phyloP scores from a whole-genome alignment of 2,113 vertebrate species.

The Ceuthmochares aereus region DNA sequence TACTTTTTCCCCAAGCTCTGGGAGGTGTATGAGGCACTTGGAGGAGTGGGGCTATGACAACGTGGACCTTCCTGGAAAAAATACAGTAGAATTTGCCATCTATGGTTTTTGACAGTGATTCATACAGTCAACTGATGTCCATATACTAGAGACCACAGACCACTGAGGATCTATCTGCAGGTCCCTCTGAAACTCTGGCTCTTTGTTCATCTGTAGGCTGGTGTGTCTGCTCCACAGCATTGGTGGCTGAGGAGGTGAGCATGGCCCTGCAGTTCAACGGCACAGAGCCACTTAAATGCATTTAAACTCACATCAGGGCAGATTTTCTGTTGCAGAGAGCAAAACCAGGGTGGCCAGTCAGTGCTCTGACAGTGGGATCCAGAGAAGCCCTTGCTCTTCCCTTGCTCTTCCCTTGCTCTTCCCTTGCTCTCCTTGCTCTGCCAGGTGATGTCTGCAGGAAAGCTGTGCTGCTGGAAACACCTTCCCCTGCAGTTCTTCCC shows the following conservation, averaged over 20 bases:
- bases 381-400: background rate
- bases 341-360: background rate
- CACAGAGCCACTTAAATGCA: no score
- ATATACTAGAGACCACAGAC: accelerated
- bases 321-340: background rate
- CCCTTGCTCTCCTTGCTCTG: background rate
- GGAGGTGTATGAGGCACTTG: background rate
- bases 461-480: no score
- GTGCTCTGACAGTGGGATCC: background rate
- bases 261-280: no score
- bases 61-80: background rate
- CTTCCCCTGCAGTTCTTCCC: background rate
- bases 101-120: background rate
- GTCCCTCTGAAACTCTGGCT: background rate
- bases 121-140: background rate
- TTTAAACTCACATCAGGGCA: background rate
- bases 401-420: background rate
- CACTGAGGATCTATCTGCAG: accelerated
- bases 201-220: background rate
- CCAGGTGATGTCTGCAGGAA: background rate
- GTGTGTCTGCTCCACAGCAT: background rate
- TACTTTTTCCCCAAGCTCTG: background rate
- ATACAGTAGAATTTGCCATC: background rate
- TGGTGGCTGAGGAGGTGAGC: background rate
- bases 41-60: background rate